Evolutionary conservation across 2,797 vertebrate genomes (phyloP), one percentile per base, ranked within the genome.

Genomic region (Alcedo quadribrachys): DNA sequence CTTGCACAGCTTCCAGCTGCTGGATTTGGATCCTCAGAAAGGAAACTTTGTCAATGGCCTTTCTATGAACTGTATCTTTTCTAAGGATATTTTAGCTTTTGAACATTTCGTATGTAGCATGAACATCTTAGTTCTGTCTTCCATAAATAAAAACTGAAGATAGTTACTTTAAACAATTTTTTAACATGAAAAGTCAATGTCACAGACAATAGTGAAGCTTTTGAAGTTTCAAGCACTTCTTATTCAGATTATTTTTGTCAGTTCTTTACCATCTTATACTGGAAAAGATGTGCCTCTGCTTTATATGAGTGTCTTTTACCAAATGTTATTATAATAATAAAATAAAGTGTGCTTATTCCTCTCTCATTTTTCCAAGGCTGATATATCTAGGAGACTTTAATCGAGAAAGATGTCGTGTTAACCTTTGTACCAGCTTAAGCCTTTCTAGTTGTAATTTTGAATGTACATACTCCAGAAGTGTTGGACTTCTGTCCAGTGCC

Each of bases 221-320:
- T 96, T 95, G 90, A 96, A 87, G 88, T 95, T 94, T 94, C 83
- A 93, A 69, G 87, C 71, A 58, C 40, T 91, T 90, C 67, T 78
- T 91, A 92, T 82, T 95, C 78, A 93, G 90, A 86, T 92, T 93
- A 95, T 93, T 96, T 94, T 96, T 93, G 92, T 96, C 88, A 88
- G 24, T 85, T 46, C 77, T 83, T 42, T 85, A 78, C 84, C 27
- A 83, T 89, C 87, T 92, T 65, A 70, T 57, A 30, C 53, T 93
- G 93, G 85, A 91, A 93, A 94, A 93, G 71, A 90, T 61, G 37
- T 79, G 82, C 53, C 71, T 89, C 61, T 0, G 11, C 75, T 93
- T 93, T 95, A 32, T 92, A 60, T 71, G 78, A 91, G 19, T 74
- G 80, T 85, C 88, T 92, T 93, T 93, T 91, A 68, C 53, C 75